These are phyloP conservation scores for Heliconius nattereri DNA, from an alignment of 1,140 invertebrate genomes.

Conservation along the genomic window DNA sequence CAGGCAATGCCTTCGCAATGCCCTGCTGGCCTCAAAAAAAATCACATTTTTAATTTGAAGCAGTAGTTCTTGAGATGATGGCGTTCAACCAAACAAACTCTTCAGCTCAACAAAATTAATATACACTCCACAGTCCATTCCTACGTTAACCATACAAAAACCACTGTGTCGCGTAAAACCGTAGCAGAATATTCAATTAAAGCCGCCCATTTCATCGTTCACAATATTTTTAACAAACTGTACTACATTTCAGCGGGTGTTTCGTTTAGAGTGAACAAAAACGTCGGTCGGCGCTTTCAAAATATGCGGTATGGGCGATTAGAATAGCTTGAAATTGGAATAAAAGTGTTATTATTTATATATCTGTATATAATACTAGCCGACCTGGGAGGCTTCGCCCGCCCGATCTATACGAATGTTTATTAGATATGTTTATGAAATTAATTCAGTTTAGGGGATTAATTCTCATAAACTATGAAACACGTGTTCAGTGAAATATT, in stretches of 20 bases:
- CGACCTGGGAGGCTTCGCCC: too few species aligned
- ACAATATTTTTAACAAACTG: conserved; percentile 9
- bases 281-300: neutral
- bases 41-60: too few species aligned
- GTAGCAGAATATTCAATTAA: conserved; percentile 9
- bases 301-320: neutral
- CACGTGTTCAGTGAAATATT: too few species aligned
- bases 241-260: neutral
- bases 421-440: too few species aligned
- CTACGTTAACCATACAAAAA: neutral
- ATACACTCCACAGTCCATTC: neutral
- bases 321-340: neutral
- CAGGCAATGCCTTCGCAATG: too few species aligned
- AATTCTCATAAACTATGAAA: neutral
- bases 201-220: neutral
- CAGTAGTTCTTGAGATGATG: too few species aligned
- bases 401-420: too few species aligned
- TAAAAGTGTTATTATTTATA: neutral
- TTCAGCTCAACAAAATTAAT: too few species aligned
- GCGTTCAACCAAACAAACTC: too few species aligned
- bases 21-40: too few species aligned
- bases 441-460: neutral
- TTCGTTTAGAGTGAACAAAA: conserved; percentile 7
- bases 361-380: too few species aligned
- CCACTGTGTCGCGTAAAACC: neutral